These are phyloP conservation scores for Palythoa grandis DNA, from an alignment of 92 coral and sea anemone genomes.

Conservation along the genomic window DNA sequence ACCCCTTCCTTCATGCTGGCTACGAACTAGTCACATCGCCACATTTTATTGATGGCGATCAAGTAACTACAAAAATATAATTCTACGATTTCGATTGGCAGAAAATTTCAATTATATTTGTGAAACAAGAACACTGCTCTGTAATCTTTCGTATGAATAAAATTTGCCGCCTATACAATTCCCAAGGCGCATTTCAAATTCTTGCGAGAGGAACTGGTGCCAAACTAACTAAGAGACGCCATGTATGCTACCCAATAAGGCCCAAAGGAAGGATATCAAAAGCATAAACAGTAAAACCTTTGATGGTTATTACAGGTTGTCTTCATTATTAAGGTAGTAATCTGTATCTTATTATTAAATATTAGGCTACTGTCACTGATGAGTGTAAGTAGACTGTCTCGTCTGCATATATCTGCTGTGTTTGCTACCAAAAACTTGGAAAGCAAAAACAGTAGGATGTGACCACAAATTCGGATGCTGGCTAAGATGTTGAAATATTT, in stretches of 20 bases:
- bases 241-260: not conserved
- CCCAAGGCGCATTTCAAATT: constrained; percentile 16
- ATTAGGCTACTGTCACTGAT: too few species aligned
- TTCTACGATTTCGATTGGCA: not conserved
- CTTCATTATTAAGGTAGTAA: too few species aligned
- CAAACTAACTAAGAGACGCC: not conserved
- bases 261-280: too few species aligned
- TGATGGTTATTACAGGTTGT: too few species aligned
- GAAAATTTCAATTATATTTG: constrained; percentile 15
- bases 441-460: too few species aligned
- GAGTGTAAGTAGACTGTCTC: too few species aligned
- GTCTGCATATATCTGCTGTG: too few species aligned
- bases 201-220: constrained; percentile 19
- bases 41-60: constrained; percentile 16
- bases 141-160: constrained; percentile 15
- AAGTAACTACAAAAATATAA: constrained; percentile 12
- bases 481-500: too few species aligned
- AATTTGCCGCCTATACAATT: constrained; percentile 21
- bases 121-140: not conserved
- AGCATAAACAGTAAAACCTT: too few species aligned
- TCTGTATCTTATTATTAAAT: too few species aligned
- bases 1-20: not conserved
- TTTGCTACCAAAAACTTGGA: too few species aligned
- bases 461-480: too few species aligned
- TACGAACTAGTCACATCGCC: not conserved